Conservation (phyloP, 2,113 vertebrate genomes). For the Grallaria varia region DNA sequence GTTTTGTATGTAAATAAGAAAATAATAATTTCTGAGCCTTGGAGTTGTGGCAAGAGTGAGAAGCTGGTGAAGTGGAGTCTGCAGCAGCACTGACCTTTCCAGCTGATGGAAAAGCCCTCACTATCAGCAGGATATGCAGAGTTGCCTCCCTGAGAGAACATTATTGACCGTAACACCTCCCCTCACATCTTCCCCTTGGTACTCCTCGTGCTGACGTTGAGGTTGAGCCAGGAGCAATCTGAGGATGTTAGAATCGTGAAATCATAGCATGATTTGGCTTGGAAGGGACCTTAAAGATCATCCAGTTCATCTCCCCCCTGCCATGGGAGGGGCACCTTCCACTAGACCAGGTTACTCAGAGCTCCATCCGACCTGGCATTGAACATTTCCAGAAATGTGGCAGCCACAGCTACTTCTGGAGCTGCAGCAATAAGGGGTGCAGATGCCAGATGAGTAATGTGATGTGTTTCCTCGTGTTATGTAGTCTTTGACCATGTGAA, state of each 20-base stretch:
- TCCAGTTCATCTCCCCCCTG: background rate
- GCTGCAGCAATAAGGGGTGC: background rate
- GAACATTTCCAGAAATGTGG: background rate
- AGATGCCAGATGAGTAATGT: background rate
- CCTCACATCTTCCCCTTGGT: background rate
- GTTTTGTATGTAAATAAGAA: background rate
- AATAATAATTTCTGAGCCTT: background rate
- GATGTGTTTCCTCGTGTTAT: background rate
- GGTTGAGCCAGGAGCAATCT: background rate
- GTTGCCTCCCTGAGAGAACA: background rate
- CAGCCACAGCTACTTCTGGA: background rate
- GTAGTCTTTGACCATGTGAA: background rate
- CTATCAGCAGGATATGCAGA: background rate
- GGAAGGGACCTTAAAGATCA: background rate
- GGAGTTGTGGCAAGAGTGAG: background rate
- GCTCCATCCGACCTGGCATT: fast-evolving
- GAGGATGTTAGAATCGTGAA: background rate
- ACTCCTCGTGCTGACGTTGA: background rate
- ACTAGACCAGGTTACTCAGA: fast-evolving
- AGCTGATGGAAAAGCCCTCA: background rate
- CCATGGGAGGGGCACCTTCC: background rate
- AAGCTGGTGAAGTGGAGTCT: background rate
- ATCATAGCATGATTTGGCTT: background rate
- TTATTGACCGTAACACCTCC: too few species aligned
- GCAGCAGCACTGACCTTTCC: background rate